Evolutionary conservation across 1,140 invertebrate genomes (phyloP).

Genomic region (Samia ricini): DNA sequence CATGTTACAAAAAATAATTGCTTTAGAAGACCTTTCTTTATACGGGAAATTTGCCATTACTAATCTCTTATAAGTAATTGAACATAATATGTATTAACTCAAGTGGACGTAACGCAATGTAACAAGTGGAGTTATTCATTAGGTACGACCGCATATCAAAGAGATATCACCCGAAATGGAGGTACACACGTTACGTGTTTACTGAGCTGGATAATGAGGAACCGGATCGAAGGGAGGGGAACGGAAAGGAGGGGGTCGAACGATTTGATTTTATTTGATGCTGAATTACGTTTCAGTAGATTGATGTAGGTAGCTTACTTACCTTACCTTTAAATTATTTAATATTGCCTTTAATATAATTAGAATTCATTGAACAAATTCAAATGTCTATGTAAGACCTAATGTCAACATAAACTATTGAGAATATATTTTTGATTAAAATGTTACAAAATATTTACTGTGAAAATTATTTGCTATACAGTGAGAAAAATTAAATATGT

Average conservation of each 20-base stretch:
- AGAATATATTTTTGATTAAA: no score
- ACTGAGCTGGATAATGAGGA: constrained; percentile 7
- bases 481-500: no score
- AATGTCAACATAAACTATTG: no score
- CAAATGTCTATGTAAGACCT: no score
- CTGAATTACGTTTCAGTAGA: neutral
- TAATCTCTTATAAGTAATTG: neutral
- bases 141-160: constrained; percentile 5
- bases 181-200: neutral
- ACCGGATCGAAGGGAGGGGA: neutral
- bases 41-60: neutral
- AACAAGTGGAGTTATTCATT: constrained; percentile 2
- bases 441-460: no score
- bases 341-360: neutral
- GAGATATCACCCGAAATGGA: constrained; percentile 4
- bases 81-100: neutral
- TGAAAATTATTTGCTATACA: no score
- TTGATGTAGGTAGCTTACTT: neutral
- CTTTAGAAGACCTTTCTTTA: no score
- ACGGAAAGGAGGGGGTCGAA: no score
- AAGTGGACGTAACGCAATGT: neutral
- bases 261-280: constrained; percentile 1
- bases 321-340: neutral
- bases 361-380: neutral
- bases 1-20: no score